Percentiles rank a stretch among this genome's conserved stretches.
Conservation (phyloP, 2,797 vertebrate species). For the Ambastaia sidthimunki region DNA sequence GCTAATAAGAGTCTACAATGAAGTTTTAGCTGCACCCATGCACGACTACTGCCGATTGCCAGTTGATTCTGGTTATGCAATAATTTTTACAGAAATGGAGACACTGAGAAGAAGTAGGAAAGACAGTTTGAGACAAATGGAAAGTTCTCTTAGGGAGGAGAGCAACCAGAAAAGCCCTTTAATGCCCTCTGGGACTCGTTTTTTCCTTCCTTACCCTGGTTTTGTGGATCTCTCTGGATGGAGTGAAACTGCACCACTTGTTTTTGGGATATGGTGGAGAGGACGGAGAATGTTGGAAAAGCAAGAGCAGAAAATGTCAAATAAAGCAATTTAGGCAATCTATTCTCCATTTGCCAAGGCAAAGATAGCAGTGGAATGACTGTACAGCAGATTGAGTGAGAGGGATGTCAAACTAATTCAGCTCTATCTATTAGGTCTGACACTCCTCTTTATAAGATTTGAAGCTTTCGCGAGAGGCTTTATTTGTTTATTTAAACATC, state of each 20-base stretch:
- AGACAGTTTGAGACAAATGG: constrained; percentile 27
- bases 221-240: constrained; percentile 65
- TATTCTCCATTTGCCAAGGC: constrained; percentile 69
- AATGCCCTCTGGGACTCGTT: constrained; percentile 53
- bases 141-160: constrained; percentile 66
- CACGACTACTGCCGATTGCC: not conserved
- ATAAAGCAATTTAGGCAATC: constrained; percentile 68
- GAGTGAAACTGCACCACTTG: constrained; percentile 44
- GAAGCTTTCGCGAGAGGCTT: constrained; percentile 67
- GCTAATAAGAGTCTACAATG: not conserved
- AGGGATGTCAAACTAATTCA: constrained; percentile 70
- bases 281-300: constrained; percentile 10
- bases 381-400: constrained; percentile 66
- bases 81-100: constrained; percentile 24
- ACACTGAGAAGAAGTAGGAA: constrained; percentile 27
- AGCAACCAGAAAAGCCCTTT: constrained; percentile 49
- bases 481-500: not conserved
- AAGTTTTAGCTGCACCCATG: constrained; percentile 9
- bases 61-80: constrained; percentile 10
- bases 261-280: constrained; percentile 11
- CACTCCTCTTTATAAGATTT: constrained; percentile 70
- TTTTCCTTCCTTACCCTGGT: constrained; percentile 57
- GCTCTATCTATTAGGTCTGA: constrained; percentile 73
- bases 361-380: constrained; percentile 72
- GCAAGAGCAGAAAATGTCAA: constrained; percentile 56